These are phyloP conservation scores for Ahaetulla prasina DNA, from an alignment of 2,113 vertebrate species.

Conservation along the genomic window DNA sequence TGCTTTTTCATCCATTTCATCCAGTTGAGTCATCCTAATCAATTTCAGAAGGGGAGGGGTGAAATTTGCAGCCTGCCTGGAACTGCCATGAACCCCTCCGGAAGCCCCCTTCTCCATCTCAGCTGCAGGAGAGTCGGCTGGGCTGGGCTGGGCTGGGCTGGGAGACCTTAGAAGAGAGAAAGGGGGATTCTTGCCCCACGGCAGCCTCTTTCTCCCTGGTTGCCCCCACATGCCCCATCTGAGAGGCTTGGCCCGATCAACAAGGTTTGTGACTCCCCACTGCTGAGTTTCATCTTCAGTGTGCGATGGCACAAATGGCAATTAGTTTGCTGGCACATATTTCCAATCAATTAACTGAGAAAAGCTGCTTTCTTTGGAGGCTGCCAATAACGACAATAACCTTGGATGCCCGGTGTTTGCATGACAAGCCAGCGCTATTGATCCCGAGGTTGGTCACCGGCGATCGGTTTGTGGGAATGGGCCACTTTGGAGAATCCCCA, in stretches of 20 bases:
- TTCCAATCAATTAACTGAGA: background rate
- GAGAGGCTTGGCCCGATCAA: background rate
- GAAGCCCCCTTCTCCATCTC: background rate
- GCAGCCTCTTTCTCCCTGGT: background rate
- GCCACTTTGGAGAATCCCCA: background rate
- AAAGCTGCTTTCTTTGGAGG: background rate
- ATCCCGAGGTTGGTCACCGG: background rate
- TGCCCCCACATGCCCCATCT: background rate
- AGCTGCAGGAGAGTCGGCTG: background rate
- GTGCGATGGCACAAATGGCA: background rate
- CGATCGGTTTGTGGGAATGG: background rate
- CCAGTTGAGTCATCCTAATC: background rate
- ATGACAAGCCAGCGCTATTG: background rate
- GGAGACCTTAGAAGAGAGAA: background rate
- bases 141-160: background rate
- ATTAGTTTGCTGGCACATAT: background rate
- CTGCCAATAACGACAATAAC: background rate
- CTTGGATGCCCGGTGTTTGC: background rate
- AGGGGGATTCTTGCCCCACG: background rate
- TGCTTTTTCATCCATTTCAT: background rate
- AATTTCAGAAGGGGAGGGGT: background rate
- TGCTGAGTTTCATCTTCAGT: background rate
- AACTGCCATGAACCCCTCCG: background rate
- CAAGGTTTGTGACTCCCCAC: background rate
- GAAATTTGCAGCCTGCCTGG: background rate